Percentiles rank a stretch among this genome's conserved stretches.
Evolutionary conservation across 2,113 vertebrate species (phyloP).

Genomic region (Lamprotornis superbus): DNA sequence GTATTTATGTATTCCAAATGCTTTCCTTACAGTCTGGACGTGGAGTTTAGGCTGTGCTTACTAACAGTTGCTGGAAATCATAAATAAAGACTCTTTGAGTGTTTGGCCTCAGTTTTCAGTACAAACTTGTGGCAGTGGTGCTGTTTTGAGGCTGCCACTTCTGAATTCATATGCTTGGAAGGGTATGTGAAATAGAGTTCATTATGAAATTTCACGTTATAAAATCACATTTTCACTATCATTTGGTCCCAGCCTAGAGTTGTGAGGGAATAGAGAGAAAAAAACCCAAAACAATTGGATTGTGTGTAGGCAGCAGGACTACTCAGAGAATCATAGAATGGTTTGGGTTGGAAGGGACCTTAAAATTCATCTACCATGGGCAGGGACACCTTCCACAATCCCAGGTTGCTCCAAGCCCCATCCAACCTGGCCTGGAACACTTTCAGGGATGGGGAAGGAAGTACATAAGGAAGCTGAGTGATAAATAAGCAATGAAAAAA

Average conservation of each 20-base stretch:
- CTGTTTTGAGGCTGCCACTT: background rate
- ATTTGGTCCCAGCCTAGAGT: background rate
- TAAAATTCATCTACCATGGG: background rate
- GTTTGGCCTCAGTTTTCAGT: background rate
- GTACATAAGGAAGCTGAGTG: background rate
- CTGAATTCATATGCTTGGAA: background rate
- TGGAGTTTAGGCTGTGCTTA: background rate
- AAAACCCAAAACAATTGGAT: background rate
- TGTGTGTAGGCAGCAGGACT: background rate
- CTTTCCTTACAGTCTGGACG: background rate
- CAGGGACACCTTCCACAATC: background rate
- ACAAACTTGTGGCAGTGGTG: background rate
- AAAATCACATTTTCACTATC: background rate
- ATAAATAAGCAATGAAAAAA: background rate
- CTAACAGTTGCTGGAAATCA: background rate
- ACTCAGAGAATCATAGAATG: background rate
- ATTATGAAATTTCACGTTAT: background rate
- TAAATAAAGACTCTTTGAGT: background rate
- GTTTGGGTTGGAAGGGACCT: background rate
- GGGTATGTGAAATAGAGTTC: background rate
- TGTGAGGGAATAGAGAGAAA: background rate
- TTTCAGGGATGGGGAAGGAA: background rate
- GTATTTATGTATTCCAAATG: background rate
- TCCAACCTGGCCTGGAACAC: background rate
- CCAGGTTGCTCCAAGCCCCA: fast-evolving